Evolutionary conservation across 2,113 vertebrate genomes (phyloP), one percentile per base, ranked within the genome.

Genomic region (Athene cunicularia): DNA sequence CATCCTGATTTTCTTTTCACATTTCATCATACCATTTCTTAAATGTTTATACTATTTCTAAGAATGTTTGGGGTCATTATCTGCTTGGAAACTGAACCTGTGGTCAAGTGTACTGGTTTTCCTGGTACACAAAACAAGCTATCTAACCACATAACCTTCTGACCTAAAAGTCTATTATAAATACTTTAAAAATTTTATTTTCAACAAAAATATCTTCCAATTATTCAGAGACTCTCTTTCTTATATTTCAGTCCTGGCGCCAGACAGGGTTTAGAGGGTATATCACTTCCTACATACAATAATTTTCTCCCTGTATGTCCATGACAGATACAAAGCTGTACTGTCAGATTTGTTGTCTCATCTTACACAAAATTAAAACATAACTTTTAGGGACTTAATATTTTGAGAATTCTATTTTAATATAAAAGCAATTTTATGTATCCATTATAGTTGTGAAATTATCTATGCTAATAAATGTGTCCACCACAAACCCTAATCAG

Each of bases 261-360:
- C 76, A 95, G 88, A 94, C 73, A 96, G 81, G 45, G 74, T 86
- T 93, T 86, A 88, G 55, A 90, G 84, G 62, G 63, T 84, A 90
- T 97, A 95, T 93, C 89, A 84, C 70, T 95, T 96, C 88, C 88
- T 63, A 94, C 77, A 87, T 90, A 82, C 21, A 94, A 28, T 52
- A 80, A 90, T 95, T 94, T 92, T 95, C 66, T 87, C 45, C 12
- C 50, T 94, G 37, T 70, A 43, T 55, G 71, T 59, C 87, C 71
- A 21, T 32, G 66, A 82, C 71, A 88, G 64, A 85, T 53, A 94
- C 32, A 80, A 6, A 75, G 70, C 66, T 63, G 37, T 62, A 58
- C 67, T 89, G 76, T 87, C 64, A 86, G 62, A 79, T 80, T 72
- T 80, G 73, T 82, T 90, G 87, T 92, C 62, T 95, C 49, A 68